Evolutionary conservation across 2,888 invertebrate genomes (phyloP).

Genomic region (Strigamia maritima): DNA sequence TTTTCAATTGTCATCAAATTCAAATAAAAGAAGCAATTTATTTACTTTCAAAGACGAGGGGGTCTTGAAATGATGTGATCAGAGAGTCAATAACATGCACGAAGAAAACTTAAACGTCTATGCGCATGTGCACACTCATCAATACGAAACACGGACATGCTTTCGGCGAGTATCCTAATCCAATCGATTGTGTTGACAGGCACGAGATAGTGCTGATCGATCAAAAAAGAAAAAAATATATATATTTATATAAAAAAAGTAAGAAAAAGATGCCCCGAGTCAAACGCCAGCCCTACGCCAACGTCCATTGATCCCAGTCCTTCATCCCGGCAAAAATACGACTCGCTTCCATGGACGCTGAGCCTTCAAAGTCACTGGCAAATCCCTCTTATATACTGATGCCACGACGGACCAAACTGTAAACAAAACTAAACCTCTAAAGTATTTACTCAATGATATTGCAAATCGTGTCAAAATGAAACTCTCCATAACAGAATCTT

Average conservation of each 20-base stretch:
- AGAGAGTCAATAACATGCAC: constrained; percentile 6
- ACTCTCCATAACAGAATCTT: not conserved
- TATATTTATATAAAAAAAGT: no score
- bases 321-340: constrained; percentile 12
- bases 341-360: constrained; percentile 21
- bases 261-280: constrained; percentile 14
- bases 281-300: not conserved
- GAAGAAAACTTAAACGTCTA: not conserved
- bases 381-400: constrained; percentile 14
- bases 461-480: constrained; percentile 3
- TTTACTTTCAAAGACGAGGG: not conserved
- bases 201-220: constrained; percentile 13
- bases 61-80: not conserved
- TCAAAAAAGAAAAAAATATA: constrained; percentile 18
- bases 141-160: constrained; percentile 14
- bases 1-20: constrained; percentile 3
- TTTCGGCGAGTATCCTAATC: not conserved
- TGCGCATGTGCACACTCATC: constrained; percentile 6
- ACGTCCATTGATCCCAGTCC: constrained; percentile 3
- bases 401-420: constrained; percentile 20
- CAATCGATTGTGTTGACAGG: constrained; percentile 12
- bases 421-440: constrained; percentile 20
- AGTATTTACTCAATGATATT: constrained; percentile 32
- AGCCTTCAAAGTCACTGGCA: constrained; percentile 28
- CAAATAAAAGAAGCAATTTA: not conserved